phyloP scores from a whole-genome alignment of 2,888 invertebrate species.

The Congeria kusceri region DNA sequence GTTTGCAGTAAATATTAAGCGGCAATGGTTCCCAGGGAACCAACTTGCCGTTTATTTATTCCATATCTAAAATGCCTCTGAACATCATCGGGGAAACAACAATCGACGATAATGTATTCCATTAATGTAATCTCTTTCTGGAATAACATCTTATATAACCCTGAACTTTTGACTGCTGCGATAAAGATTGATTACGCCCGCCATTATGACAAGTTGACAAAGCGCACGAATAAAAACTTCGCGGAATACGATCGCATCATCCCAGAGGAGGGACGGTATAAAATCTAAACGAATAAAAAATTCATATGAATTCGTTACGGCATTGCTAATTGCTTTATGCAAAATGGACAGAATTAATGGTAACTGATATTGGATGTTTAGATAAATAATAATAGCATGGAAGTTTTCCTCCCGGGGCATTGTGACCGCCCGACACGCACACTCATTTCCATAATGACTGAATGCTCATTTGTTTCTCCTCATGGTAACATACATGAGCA shows the following conservation, averaged over 20 bases:
- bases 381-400: conserved; percentile 2
- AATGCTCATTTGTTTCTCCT: neutral
- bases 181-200: conserved; percentile 30
- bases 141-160: conserved; percentile 39
- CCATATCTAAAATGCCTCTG: conserved; percentile 1
- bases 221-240: conserved; percentile 26
- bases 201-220: conserved; percentile 16
- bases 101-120: conserved; percentile 3
- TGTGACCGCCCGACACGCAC: neutral
- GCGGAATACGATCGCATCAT: conserved; percentile 3
- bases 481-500: too few relatives aligned
- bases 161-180: conserved; percentile 41
- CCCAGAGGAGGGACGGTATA: conserved; percentile 20
- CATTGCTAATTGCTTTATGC: conserved; percentile 25
- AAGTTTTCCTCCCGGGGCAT: neutral
- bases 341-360: neutral
- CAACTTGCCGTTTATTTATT: conserved; percentile 1
- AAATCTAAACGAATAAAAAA: conserved; percentile 58
- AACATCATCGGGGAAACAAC: neutral
- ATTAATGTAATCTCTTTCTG: conserved; percentile 37
- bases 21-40: neutral
- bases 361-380: conserved; percentile 4
- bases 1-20: too few relatives aligned
- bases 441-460: conserved; percentile 3
- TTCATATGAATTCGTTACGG: conserved; percentile 46